These are phyloP conservation scores for Solea solea DNA, from an alignment of 2,113 vertebrate genomes.

Conservation along the genomic window DNA sequence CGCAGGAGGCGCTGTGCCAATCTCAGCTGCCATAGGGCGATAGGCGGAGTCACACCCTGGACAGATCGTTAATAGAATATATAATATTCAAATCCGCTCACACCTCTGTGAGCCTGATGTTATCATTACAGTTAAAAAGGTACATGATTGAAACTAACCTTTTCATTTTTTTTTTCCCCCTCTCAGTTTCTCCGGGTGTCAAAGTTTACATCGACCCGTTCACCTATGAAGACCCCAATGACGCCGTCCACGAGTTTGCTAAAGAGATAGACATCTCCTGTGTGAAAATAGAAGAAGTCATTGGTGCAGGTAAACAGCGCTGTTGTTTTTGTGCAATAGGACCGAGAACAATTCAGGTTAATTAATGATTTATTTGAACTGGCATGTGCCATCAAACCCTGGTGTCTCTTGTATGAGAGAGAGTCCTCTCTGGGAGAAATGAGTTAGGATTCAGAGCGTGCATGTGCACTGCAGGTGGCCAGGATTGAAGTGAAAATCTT, in stretches of 20 bases:
- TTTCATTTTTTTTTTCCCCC: background rate
- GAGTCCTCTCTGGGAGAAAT: slow-evolving; percentile 38
- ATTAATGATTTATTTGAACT: slow-evolving; percentile 58
- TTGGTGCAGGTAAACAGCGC: slow-evolving; percentile 91
- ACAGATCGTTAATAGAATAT: no score
- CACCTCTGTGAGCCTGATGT: no score
- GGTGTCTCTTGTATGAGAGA: slow-evolving; percentile 30
- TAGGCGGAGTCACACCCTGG: no score
- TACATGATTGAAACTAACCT: background rate
- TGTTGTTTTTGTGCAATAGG: slow-evolving; percentile 12
- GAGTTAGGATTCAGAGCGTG: slow-evolving; percentile 45
- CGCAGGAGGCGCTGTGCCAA: no score
- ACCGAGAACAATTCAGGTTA: slow-evolving; percentile 32
- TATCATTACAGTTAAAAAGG: no score
- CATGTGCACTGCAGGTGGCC: slow-evolving; percentile 44
- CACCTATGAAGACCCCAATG: slow-evolving; percentile 97
- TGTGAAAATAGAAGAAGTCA: slow-evolving; percentile 99
- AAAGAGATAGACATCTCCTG: slow-evolving; percentile 99
- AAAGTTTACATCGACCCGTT: slow-evolving; percentile 99
- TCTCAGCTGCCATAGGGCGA: no score
- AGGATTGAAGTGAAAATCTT: slow-evolving; percentile 41
- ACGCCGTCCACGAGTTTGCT: slow-evolving; percentile 96
- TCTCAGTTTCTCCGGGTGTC: slow-evolving; percentile 92
- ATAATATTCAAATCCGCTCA: no score
- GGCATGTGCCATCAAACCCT: slow-evolving; percentile 39